Base-by-base conservation (phyloP, 2,888 invertebrate species). In the Automeris io region DNA sequence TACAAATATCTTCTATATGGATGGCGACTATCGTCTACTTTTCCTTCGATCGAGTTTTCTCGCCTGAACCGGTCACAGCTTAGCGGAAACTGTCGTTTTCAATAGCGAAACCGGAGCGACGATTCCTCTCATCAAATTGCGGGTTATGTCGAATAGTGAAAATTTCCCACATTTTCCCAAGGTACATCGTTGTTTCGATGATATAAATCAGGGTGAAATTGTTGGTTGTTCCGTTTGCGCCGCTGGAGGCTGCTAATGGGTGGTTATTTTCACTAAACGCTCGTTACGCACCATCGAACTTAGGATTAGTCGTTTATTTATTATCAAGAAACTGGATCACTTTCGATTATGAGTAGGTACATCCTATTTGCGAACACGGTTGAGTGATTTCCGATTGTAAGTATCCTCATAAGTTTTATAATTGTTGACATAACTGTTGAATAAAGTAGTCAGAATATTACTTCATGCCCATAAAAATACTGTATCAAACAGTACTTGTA, bases 161-260 rank as follows among this genome's bases (percentile, higher is more conserved):
- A 82, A 83, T 81, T 83, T 82, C 82, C 78, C 82, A 81, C 81
- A 82, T 85, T 86, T 85, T 86, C 85, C 83, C 68, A 67, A 54
- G 54, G 66, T 61, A 58, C 64, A 62, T 66, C 67, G 64, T 46
- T 52, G 58, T 52, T 51, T 57, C 62, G 81, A 85, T 86, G 74
- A 82, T 85, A 85, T 82, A 81, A 75, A 86, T 86, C 83, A 81
- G 81, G 71, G 70, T 66, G 74, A 82, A 80, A 85, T 85, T 82
- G 73, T 68, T 65, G 69, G 74, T 72, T 76, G 66, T 52, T 36
- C 49, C 44, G 55, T 56, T 45, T 40, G 62, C 60, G 59, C 57
- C 67, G 82, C 82, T 74, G 64, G 68, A 58, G 81, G 82, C 81
- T 43, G 52, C 58, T 86, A 85, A 86, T 86, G 61, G 70, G 55